Percentiles rank a stretch among this genome's conserved stretches.
Evolutionary conservation across 2,888 invertebrate genomes (phyloP).

Genomic region (Dioctria rufipes): DNA sequence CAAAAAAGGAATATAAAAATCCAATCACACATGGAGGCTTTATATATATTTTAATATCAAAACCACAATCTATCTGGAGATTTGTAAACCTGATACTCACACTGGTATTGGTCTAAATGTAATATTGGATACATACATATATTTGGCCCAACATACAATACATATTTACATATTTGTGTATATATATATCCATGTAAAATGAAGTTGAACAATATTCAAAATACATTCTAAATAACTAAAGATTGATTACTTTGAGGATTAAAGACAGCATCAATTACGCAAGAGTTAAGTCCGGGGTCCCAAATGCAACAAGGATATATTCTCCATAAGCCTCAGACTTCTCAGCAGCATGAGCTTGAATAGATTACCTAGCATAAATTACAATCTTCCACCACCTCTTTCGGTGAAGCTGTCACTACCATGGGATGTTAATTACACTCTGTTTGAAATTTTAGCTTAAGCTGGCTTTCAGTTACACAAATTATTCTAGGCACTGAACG

Average conservation of each 20-base stretch:
- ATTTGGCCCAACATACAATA: too few species aligned
- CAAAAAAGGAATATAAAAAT: too few species aligned
- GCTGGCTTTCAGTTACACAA: background rate
- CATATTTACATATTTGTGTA: too few species aligned
- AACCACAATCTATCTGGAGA: too few species aligned
- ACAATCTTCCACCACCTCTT: slow-evolving; percentile 19
- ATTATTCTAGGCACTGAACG: too few species aligned
- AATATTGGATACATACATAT: too few species aligned
- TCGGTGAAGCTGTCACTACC: slow-evolving; percentile 30
- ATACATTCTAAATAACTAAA: slow-evolving; percentile 17
- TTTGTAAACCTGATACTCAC: too few species aligned
- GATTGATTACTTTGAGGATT: slow-evolving; percentile 33
- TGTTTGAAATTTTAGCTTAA: slow-evolving; percentile 20
- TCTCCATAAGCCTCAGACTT: background rate
- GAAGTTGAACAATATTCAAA: background rate
- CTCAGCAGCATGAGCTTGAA: slow-evolving; percentile 7
- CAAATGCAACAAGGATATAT: slow-evolving; percentile 39
- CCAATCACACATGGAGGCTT: too few species aligned
- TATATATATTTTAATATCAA: too few species aligned
- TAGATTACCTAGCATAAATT: slow-evolving; percentile 30
- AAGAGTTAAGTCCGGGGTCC: slow-evolving; percentile 20
- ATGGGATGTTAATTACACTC: slow-evolving; percentile 26
- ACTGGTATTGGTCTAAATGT: too few species aligned
- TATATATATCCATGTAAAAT: too few species aligned
- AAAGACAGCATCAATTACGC: slow-evolving; percentile 37